These are phyloP conservation scores for Pantherophis guttatus DNA, from an alignment of 2,113 vertebrate genomes.

Conservation along the genomic window DNA sequence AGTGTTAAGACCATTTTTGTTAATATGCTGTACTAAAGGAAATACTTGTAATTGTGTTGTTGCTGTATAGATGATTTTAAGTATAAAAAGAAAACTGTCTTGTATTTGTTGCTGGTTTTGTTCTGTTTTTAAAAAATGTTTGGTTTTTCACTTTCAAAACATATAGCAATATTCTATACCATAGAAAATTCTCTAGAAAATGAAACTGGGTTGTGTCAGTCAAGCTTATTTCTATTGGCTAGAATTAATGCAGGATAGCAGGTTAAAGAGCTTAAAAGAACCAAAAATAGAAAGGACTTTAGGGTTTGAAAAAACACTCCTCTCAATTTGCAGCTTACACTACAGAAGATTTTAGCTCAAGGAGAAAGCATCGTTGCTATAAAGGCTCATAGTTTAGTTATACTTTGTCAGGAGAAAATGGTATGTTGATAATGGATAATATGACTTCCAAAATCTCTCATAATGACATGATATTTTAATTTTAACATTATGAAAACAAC, in stretches of 20 bases:
- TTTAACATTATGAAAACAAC: background rate
- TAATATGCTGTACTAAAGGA: background rate
- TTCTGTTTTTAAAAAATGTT: conserved; percentile 1
- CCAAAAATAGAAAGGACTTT: conserved; percentile 63
- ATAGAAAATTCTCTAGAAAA: conserved; percentile 2
- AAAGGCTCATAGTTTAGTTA: background rate
- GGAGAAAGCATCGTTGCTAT: background rate
- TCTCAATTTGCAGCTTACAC: conserved; percentile 46
- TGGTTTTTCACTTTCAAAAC: conserved; percentile 10
- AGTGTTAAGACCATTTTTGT: background rate
- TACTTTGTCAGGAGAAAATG: conserved; percentile 28
- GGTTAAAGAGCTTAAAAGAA: conserved; percentile 66
- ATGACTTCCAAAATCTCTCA: conserved; percentile 22
- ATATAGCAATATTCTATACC: background rate
- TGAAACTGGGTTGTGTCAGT: conserved; percentile 52
- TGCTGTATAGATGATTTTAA: background rate
- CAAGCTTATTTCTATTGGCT: conserved; percentile 60
- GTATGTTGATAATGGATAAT: background rate
- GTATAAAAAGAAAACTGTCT: background rate
- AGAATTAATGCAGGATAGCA: conserved; percentile 58
- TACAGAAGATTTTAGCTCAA: conserved; percentile 38
- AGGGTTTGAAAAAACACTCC: conserved; percentile 50
- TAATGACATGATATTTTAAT: background rate
- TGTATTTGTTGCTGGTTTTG: background rate
- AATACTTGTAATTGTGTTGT: background rate